Conservation (phyloP, 2,113 vertebrate genomes). For the Xyrauchen texanus region DNA sequence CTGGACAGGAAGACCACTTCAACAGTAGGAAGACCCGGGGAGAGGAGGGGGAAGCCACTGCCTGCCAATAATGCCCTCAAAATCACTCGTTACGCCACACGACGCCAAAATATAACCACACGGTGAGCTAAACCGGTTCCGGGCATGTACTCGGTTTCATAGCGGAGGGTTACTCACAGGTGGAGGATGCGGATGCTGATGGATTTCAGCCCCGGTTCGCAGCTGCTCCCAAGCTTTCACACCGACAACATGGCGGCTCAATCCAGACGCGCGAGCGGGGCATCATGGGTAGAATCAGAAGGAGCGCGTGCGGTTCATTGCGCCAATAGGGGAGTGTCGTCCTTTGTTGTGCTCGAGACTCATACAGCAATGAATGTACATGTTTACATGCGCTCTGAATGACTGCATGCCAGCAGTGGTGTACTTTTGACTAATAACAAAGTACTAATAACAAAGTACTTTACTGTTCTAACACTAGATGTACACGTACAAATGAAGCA, state of each 20-base stretch:
- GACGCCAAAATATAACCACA: conserved; percentile 32
- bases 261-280: conserved; percentile 85
- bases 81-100: conserved; percentile 41
- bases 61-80: conserved; percentile 35
- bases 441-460: no score
- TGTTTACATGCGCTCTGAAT: not conserved
- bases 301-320: conserved; percentile 67
- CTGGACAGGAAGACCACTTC: conserved; percentile 80
- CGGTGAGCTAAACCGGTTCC: not conserved
- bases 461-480: no score
- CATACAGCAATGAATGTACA: conserved; percentile 9
- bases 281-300: conserved; percentile 86
- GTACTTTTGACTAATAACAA: no score
- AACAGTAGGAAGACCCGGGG: conserved; percentile 73
- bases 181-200: conserved; percentile 95
- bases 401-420: no score
- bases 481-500: no score
- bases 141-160: not conserved
- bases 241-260: conserved; percentile 94
- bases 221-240: conserved; percentile 91
- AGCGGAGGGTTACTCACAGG: conserved; percentile 82
- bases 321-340: conserved; percentile 72
- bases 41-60: conserved; percentile 50
- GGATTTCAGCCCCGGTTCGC: conserved; percentile 89
- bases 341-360: conserved; percentile 56